These are phyloP conservation scores for Crossocerus cetratus DNA, from an alignment of 2,888 invertebrate genomes.

Conservation along the genomic window DNA sequence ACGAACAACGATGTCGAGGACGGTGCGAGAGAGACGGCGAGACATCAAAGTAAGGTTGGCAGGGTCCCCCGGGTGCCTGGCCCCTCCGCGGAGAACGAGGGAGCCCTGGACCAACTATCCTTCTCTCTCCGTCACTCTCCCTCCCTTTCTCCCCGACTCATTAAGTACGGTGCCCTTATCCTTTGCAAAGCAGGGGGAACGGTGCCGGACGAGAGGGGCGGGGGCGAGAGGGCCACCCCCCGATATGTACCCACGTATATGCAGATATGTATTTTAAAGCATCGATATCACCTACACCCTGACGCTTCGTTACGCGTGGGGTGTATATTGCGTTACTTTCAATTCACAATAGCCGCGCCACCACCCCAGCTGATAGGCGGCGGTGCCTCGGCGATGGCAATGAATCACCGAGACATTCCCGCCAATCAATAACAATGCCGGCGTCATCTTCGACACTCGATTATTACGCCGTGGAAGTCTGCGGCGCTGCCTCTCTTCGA, in stretches of 20 bases:
- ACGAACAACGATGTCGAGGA: slow-evolving; percentile 50
- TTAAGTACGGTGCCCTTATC: slow-evolving; percentile 72
- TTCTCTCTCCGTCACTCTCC: no score
- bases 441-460: slow-evolving; percentile 39
- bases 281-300: slow-evolving; percentile 70
- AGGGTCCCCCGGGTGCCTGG: slow-evolving; percentile 70
- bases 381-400: slow-evolving; percentile 46
- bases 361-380: slow-evolving; percentile 47
- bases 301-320: slow-evolving; percentile 68
- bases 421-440: slow-evolving; percentile 62
- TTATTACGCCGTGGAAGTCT: slow-evolving; percentile 1
- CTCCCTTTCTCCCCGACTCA: slow-evolving; percentile 66
- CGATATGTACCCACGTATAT: slow-evolving; percentile 57
- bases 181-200: slow-evolving; percentile 48
- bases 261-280: slow-evolving; percentile 73
- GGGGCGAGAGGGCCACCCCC: slow-evolving; percentile 27
- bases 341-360: slow-evolving; percentile 66
- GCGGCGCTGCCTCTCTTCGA: no score
- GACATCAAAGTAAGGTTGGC: slow-evolving; percentile 58
- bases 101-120: slow-evolving; percentile 55
- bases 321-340: slow-evolving; percentile 71
- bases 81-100: slow-evolving; percentile 49
- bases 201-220: slow-evolving; percentile 19
- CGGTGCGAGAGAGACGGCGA: slow-evolving; percentile 40
- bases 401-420: slow-evolving; percentile 68